A percentile compares a stretch with the other conserved stretches of the same genome.
Conservation (phyloP, 2,113 vertebrate genomes). For the Eolophus roseicapilla region DNA sequence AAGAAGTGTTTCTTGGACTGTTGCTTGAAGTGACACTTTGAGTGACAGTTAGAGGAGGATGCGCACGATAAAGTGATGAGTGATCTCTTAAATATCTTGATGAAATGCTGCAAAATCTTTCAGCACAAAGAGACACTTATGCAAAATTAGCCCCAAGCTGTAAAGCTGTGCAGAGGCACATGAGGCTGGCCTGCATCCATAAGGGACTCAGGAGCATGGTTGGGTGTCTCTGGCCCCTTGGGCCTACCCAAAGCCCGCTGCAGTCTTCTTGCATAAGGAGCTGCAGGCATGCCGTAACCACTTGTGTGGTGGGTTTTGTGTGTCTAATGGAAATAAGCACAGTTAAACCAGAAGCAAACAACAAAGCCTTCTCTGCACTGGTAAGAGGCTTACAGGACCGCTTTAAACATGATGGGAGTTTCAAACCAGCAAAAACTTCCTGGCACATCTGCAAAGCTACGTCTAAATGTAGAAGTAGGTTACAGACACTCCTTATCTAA, state of each 20-base stretch:
- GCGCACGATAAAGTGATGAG: neutral
- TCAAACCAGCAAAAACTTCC: neutral
- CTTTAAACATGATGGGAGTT: neutral
- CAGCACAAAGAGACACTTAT: neutral
- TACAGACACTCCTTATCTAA: neutral
- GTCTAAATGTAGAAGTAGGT: neutral
- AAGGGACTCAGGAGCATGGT: neutral
- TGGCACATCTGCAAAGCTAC: neutral
- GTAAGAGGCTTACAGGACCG: neutral
- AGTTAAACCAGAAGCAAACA: neutral
- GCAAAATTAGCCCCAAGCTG: neutral
- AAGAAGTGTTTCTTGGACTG: neutral
- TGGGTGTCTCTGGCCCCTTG: neutral
- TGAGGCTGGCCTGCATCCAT: neutral
- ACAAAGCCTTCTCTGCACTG: neutral
- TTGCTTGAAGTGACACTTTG: neutral
- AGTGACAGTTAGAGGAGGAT: conserved; percentile 6
- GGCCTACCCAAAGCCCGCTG: neutral
- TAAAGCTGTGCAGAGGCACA: neutral
- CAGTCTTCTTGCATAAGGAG: neutral
- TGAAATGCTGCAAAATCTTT: neutral
- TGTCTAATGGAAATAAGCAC: neutral
- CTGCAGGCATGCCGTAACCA: fast-evolving
- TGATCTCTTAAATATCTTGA: neutral
- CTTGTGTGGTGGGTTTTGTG: fast-evolving